These are phyloP conservation scores for Cromileptes altivelis DNA, from an alignment of 2,113 vertebrate genomes.

Conservation along the genomic window DNA sequence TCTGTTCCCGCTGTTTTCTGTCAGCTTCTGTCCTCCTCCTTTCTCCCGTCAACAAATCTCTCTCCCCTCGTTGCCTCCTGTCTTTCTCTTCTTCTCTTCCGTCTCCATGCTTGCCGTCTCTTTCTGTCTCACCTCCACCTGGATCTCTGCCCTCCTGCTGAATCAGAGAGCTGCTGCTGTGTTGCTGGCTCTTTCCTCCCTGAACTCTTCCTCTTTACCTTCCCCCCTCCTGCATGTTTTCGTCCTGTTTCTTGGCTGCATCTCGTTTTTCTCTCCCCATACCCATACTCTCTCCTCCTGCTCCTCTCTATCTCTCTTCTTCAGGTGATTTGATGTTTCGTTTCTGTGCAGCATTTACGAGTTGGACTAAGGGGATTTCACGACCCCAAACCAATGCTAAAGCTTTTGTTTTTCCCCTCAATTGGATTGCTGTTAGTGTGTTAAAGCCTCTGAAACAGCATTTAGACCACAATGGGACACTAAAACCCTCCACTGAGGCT, in stretches of 20 bases:
- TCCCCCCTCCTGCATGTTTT: not conserved
- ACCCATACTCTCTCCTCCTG: not conserved
- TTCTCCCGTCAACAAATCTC: not conserved
- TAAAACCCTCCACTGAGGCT: not conserved
- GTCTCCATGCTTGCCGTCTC: not conserved
- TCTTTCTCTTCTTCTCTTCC: not conserved
- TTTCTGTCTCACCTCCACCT: not conserved
- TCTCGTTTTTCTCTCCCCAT: not conserved
- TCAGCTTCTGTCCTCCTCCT: conserved; percentile 8
- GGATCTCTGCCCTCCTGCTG: conserved; percentile 38
- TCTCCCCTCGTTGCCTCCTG: not conserved
- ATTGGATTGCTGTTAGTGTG: not conserved
- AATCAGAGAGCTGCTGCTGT: conserved; percentile 40
- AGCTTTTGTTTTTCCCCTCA: not conserved
- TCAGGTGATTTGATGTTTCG: not conserved
- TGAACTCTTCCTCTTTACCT: conserved; percentile 8
- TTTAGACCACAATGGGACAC: not conserved
- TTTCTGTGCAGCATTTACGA: conserved; percentile 6
- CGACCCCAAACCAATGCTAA: not conserved
- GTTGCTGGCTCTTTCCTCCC: conserved; percentile 4
- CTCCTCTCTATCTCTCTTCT: not conserved
- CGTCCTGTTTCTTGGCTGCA: conserved; percentile 24
- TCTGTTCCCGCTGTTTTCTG: not conserved
- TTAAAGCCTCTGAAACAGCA: not conserved
- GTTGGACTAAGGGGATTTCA: not conserved